Evolutionary conservation across 2,797 vertebrate species (phyloP), one percentile per base, ranked within the genome.

Genomic region (Cheracebus regulus): DNA sequence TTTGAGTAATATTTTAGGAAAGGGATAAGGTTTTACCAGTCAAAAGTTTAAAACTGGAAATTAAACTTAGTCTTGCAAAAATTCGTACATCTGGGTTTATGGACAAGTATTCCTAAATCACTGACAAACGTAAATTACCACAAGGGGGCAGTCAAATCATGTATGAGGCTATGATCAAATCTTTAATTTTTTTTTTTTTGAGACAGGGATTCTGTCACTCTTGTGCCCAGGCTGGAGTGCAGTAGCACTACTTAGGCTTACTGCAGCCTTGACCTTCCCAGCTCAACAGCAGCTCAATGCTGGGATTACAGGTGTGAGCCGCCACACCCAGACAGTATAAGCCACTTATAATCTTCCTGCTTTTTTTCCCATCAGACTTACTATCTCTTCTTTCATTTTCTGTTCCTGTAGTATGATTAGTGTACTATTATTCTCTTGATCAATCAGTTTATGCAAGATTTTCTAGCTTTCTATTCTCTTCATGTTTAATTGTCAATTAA

Each of bases 1-100:
- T 96, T 97, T 95, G 28, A 93, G 55, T 7, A 84, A 78, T 82
- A 94, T 64, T 96, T 90, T 91, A 72, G 30, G 33, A 95, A 90
- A 61, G 26, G 44, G 22, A 72, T 80, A 76, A 57, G 10, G 5
- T 86, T 91, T 97, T 75, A 75, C 12, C 13, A 88, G 26, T 92
- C 14, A 95, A 93, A 96, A 95, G 52, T 86, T 61, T 93, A 97
- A 95, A 96, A 94, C 14, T 82, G 50, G 46, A 78, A 96, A 93
- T 0, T 2, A 79, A 88, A 57, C 15, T 88, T 50, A 81, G 39
- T 85, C 24, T 88, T 82, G 28, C 10, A 90, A 86, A 4, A n/a
- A 91, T 86, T 78, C 96, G 13, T 82, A 79, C 24, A 84, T 81
- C 44, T 4, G 88, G 30, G 28, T 70, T 52, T 41, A 81, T 7